Evolutionary conservation across 2,113 vertebrate genomes (phyloP), one percentile per base, ranked within the genome.

Genomic region (Sterrhoptilus dennistouni): DNA sequence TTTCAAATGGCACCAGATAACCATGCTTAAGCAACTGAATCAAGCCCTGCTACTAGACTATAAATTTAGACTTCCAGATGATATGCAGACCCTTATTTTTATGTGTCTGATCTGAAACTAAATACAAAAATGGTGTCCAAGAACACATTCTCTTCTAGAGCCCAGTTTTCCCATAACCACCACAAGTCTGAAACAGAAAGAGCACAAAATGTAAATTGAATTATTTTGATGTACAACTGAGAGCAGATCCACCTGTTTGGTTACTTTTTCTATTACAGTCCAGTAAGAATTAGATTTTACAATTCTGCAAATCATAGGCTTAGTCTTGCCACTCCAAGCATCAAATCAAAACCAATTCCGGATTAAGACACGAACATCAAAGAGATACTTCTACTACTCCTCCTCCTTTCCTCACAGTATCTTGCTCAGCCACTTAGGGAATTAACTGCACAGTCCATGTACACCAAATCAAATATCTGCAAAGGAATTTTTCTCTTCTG

Each of bases 361-460:
- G 79, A 77, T 88, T 83, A 83, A 88, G 68, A 83, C 57, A 76
- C 50, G 23, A 77, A 86, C 79, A 89, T 92, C 91, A 92, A 87
- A 95, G 69, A 53, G 5, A 25, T 36, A 27, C 23, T 76, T 94
- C 45, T 54, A 54, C 47, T 83, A 4, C 42, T 59, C 27, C 47
- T 44, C 75, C 88, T 83, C 29, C 59, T 83, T 59, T 42, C 60
- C 0, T 0, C 56, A 70, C 35, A 68, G 33, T 7, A 36, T 70
- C 79, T 75, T 83, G 35, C 60, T 92, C 54, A 86, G 71, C 22
- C 64, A 33, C 63, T 92, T 63, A 77, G 47, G 47, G 56, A 56
- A 83, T 92, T 86, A 90, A 70, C 76, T 81, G 38, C 27, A 50
- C 23, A 74, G 83, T 44, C 42, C 23, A 53, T 7, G 0, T 59